Evolutionary conservation across 2,888 invertebrate genomes (phyloP), one percentile per base, ranked within the genome.

Genomic region (Therioaphis trifolii): DNA sequence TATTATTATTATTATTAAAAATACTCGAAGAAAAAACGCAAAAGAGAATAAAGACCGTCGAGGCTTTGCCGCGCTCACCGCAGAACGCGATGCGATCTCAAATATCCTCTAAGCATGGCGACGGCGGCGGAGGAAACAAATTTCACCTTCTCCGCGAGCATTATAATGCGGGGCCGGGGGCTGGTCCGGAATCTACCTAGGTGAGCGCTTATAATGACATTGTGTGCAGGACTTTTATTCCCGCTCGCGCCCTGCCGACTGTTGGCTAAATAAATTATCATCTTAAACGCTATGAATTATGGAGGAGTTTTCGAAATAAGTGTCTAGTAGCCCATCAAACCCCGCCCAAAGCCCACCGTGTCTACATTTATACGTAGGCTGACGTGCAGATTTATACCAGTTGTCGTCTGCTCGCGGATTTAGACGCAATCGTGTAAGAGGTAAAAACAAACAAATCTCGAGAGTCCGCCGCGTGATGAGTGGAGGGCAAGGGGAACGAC

Each of bases 251-350:
- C 21, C 27, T n/a, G 24, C 52, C 40, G 40, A 55, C 66, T 58
- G n/a, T 9, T n/a, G 15, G 46, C 55, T 27, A 72, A 80, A 80
- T 80, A 80, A 80, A 80, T 80, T 72, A 80, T 80, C 80, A 63
- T 63, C 46, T 80, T 71, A 80, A 80, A 72, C 49, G 72, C 46
- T 46, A 80, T 72, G 80, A 72, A 80, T 80, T 80, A 72, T 72
- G 80, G 61, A 80, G 72, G 29, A 72, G 72, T 49, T 72, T 69
- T 29, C 61, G 46, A 71, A 80, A 79, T 79, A 71, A 79, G 71
- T 46, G 61, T 72, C 35, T 52, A 46, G 76, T 61, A 61, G 27
- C 43, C 61, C 43, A 46, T 76, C 61, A 46, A 58, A 55, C 35
- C 24, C 74, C 4, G 3, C 21, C 9, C 5, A 74, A n/a, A 27